A percentile compares a stretch with the other conserved stretches of the same genome.
These are phyloP conservation scores for Pachyramphus minor DNA, from an alignment of 2,113 vertebrate species.

Conservation along the genomic window DNA sequence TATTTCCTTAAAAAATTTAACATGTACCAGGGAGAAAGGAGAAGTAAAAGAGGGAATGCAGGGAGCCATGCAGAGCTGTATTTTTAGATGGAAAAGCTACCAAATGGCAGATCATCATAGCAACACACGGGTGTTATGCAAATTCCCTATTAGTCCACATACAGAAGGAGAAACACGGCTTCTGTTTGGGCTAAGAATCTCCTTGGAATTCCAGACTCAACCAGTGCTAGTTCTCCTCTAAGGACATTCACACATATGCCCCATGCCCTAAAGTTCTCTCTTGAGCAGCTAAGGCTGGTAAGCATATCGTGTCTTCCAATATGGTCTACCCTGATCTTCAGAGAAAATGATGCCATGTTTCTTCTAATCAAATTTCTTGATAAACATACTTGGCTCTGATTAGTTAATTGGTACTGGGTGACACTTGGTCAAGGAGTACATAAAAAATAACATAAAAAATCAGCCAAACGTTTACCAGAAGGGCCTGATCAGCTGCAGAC, in stretches of 20 bases:
- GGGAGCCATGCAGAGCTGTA: neutral
- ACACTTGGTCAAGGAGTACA: neutral
- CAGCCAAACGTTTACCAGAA: neutral
- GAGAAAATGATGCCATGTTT: neutral
- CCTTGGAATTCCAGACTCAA: neutral
- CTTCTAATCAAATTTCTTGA: neutral
- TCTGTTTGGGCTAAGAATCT: neutral
- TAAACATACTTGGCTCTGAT: neutral
- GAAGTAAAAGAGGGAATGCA: neutral
- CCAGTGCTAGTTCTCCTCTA: neutral
- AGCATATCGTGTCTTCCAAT: accelerated
- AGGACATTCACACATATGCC: neutral
- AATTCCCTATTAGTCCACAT: neutral
- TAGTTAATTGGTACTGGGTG: neutral
- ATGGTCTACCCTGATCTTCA: neutral
- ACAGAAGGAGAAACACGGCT: neutral
- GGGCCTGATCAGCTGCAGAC: neutral
- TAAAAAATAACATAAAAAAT: neutral
- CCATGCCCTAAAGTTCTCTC: neutral
- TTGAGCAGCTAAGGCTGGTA: neutral
- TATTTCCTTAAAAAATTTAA: neutral
- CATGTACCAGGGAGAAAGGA: neutral
- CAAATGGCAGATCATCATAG: neutral
- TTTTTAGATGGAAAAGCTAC: neutral
- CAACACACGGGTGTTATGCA: neutral